Evolutionary conservation across 2,797 vertebrate species (phyloP), one percentile per base, ranked within the genome.

Genomic region (Catostomus latipinnis): DNA sequence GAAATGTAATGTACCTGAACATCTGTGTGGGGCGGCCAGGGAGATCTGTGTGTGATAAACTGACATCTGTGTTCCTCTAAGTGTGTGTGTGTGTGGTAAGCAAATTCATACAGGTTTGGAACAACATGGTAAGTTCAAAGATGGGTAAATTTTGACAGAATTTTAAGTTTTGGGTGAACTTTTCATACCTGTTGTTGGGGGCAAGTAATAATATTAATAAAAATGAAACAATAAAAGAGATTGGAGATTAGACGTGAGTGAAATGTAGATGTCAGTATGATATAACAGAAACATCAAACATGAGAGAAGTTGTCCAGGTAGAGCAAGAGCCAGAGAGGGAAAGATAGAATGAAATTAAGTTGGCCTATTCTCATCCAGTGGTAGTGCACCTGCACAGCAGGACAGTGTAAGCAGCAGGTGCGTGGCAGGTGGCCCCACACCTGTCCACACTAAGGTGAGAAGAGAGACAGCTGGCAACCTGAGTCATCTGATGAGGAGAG

Each of bases 391-490:
- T 87, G 78, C 84, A 62, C 84, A 76, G 84, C 78, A 71, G 82
- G 81, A 73, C 72, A 71, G 80, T 22, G 69, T 6, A 69, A 79
- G 78, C 78, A 87, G 82, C 86, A 87, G 86, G 84, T 87, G 86
- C 86, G 16, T 85, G 86, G 82, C 86, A 87, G 86, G 86, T 87
- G 86, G 86, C 81, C 79, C 62, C 81, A 84, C 84, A 84, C 84
- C 84, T 83, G 84, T 85, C 80, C 82, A 78, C 83, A 79, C 75
- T 83, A 73, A 84, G 81, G 81, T 86, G 83, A 84, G 85, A 86
- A 70, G 54, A 74, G 78, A 84, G 85, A 82, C 85, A 86, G 83
- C 85, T 86, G 85, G 83, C 68, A 66, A 62, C 71, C 62, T 18
- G 83, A 83, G 81, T 76, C 74, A 84, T 80, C 70, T 50, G 78